Conservation (phyloP, 2,113 vertebrate species). For the Chunga burmeisteri region DNA sequence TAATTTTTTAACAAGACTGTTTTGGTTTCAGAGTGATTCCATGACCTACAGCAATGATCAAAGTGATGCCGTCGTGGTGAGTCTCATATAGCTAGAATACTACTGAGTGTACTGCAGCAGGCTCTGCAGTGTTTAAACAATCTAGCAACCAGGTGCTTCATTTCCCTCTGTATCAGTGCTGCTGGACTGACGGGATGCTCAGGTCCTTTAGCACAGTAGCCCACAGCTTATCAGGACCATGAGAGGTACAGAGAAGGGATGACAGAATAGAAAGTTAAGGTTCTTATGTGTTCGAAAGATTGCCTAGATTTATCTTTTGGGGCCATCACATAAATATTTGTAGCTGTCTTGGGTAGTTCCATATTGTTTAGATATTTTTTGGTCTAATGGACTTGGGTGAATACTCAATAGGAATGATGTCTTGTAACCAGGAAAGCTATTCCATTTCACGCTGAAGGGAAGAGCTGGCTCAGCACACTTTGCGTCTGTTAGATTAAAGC, state of each 20-base stretch:
- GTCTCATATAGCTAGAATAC: neutral
- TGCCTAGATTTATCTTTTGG: neutral
- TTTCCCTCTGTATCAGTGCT: neutral
- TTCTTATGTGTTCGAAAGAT: neutral
- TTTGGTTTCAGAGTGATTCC: conserved; percentile 47
- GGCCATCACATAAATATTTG: neutral
- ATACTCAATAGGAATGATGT: neutral
- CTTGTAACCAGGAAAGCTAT: neutral
- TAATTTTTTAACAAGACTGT: conserved; percentile 49
- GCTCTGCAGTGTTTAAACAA: neutral
- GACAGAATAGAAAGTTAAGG: neutral
- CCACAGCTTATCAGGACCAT: neutral
- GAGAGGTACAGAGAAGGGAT: neutral
- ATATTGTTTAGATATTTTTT: neutral
- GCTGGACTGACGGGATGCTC: neutral
- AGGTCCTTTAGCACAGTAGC: neutral
- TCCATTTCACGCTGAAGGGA: neutral
- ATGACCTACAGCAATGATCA: conserved; percentile 37
- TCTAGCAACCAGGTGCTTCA: neutral
- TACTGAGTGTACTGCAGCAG: neutral
- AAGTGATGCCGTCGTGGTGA: neutral
- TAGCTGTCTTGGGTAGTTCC: neutral
- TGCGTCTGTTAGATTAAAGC: neutral
- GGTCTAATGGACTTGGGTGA: neutral
- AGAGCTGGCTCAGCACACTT: neutral